Conservation (phyloP, 2,888 invertebrate genomes). For the Rhamphomyia laevipes region DNA sequence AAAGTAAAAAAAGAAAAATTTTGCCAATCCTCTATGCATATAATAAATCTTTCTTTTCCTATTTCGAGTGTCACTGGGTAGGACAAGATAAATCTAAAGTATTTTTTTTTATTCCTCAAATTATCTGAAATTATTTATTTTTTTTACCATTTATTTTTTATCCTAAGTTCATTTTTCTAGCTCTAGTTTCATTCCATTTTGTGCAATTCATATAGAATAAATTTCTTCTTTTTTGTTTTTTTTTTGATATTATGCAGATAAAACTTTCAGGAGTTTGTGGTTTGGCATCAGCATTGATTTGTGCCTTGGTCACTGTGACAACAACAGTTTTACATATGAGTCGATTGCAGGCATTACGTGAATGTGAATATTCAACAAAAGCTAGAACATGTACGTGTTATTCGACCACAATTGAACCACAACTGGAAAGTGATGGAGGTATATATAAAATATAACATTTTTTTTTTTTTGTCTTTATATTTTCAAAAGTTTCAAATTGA, state of each 20-base stretch:
- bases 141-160: not conserved
- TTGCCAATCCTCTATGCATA: too few relatives aligned
- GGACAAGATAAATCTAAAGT: too few relatives aligned
- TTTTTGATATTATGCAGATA: slow-evolving; percentile 45
- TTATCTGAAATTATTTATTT: not conserved
- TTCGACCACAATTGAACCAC: slow-evolving; percentile 57
- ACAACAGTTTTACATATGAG: slow-evolving; percentile 88
- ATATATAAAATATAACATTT: too few relatives aligned
- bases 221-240: slow-evolving; percentile 15
- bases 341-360: slow-evolving; percentile 71
- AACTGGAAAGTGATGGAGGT: slow-evolving; percentile 36
- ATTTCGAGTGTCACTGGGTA: too few relatives aligned
- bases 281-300: slow-evolving; percentile 72
- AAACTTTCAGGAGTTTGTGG: slow-evolving; percentile 83
- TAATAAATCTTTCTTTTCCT: too few relatives aligned
- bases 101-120: not conserved
- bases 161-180: not conserved
- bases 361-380: slow-evolving; percentile 74
- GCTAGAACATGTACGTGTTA: slow-evolving; percentile 68
- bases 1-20: too few relatives aligned
- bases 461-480: not conserved
- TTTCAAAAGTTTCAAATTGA: not conserved
- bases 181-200: not conserved
- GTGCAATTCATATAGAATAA: not conserved
- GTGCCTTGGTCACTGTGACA: slow-evolving; percentile 72